Base-by-base conservation (phyloP, 2,113 vertebrate species). In the Cardinalis cardinalis region DNA sequence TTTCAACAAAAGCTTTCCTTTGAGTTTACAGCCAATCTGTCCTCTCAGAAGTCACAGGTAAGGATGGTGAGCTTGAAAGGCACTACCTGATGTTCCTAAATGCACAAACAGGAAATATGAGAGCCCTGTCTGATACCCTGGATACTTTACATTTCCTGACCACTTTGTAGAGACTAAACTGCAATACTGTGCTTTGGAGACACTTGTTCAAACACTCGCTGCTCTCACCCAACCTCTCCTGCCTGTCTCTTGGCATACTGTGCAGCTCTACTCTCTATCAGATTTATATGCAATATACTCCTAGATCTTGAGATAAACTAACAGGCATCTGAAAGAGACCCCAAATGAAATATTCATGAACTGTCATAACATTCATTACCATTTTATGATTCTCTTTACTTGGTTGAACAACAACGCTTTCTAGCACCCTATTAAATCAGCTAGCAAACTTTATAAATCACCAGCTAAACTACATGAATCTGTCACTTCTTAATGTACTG, bases 351-450 rank as follows among this genome's bases (percentile, higher is more conserved):
- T 97, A 97, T 97, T 97, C 95, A 97, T 97, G 96, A 96, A 94
- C 90, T 97, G 95, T 97, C 96, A 97, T 96, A 97, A 96, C 93
- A 89, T 95, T 97, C 95, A 97, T 97, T 97, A 97, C 89, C 92
- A 96, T 97, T 97, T 97, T 96, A 97, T 96, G 96, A 96, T 97
- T 97, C 95, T 95, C 96, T 94, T 97, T 96, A 96, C 95, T 97
- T 97, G 97, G 95, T 96, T 40, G 94, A 97, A 97, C 96, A 97
- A 97, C 96, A 96, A 84, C 60, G 61, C 83, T 96, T 95, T 96
- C 96, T 94, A 93, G 83, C 72, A 95, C 92, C 95, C 96, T 96
- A 96, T 97, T 97, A 97, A 97, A 95, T 97, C 96, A 96, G 92
- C 88, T 86, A 96, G 91, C 59, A 94, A 95, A 96, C 96, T 97